Conservation (phyloP, 2,888 invertebrate genomes). For the Melolontha melolontha region DNA sequence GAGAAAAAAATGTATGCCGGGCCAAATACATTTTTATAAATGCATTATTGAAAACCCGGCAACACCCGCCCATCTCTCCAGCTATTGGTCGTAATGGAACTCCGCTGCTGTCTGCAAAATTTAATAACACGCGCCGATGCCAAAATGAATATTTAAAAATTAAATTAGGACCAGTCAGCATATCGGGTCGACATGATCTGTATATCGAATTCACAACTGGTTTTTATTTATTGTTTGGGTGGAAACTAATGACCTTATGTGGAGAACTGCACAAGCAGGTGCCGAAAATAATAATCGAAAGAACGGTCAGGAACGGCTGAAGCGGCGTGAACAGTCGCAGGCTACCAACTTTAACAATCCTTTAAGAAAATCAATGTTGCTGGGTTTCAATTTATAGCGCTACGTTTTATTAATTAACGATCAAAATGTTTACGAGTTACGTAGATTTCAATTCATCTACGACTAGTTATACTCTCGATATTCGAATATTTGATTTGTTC, state of each 20-base stretch:
- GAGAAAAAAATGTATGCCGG: not conserved
- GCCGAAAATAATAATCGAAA: not conserved
- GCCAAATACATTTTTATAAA: conserved; percentile 5
- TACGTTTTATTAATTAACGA: too few relatives aligned
- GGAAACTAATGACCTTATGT: conserved; percentile 8
- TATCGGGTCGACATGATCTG: conserved; percentile 49
- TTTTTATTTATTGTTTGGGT: conserved; percentile 43
- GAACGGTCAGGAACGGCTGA: not conserved
- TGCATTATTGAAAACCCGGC: conserved; percentile 9
- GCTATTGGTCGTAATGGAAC: conserved; percentile 12
- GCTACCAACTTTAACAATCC: too few relatives aligned
- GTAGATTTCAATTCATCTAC: too few relatives aligned
- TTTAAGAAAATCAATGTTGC: too few relatives aligned
- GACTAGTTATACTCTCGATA: too few relatives aligned
- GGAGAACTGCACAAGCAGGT: not conserved
- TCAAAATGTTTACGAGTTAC: too few relatives aligned
- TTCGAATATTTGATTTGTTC: too few relatives aligned
- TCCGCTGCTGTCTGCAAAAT: conserved; percentile 25
- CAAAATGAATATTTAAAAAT: conserved; percentile 55
- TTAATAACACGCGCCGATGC: conserved; percentile 55
- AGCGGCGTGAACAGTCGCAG: too few relatives aligned
- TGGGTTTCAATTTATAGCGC: too few relatives aligned
- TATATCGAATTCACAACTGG: conserved; percentile 52
- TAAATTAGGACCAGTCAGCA: conserved; percentile 48
- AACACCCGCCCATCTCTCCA: not conserved